These are phyloP conservation scores for Pristionchus entomophagus DNA, from an alignment of 2,888 invertebrate species.

Conservation along the genomic window DNA sequence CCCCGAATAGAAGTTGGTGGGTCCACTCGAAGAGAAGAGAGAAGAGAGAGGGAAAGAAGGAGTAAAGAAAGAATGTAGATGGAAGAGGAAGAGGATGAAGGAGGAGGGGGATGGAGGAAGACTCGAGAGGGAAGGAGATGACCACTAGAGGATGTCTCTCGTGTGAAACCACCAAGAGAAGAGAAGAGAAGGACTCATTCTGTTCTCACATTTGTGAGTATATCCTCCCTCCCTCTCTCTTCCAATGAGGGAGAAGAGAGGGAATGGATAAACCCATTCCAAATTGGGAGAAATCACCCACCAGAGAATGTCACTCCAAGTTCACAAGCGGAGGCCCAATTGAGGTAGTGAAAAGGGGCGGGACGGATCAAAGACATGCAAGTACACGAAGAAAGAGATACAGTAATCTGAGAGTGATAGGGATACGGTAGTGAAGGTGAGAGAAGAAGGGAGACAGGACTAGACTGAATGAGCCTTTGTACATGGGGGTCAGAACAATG, in stretches of 20 bases:
- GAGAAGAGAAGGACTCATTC: conserved; percentile 29
- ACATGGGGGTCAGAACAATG: conserved; percentile 23
- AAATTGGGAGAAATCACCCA: not conserved
- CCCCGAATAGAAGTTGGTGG: conserved; percentile 29
- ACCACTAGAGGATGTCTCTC: conserved; percentile 17
- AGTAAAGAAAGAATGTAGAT: conserved; percentile 29
- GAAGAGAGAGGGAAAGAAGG: conserved; percentile 3
- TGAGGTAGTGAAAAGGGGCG: not conserved
- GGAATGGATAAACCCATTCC: not conserved
- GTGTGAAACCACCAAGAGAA: not conserved
- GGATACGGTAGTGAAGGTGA: not conserved
- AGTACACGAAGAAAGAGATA: not conserved
- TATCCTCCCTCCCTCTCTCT: too few species aligned
- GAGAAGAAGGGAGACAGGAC: not conserved
- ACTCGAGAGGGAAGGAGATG: not conserved
- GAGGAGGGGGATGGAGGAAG: not conserved
- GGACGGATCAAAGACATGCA: not conserved
- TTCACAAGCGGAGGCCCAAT: not conserved
- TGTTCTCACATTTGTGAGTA: conserved; percentile 32
- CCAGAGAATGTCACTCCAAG: not conserved
- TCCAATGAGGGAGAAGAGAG: not conserved
- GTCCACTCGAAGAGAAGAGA: conserved; percentile 16
- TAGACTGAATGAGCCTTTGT: not conserved
- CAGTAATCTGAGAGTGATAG: not conserved
- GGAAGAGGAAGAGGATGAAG: too few species aligned